Evolutionary conservation across 2,888 invertebrate genomes (phyloP).

Genomic region (Conops quadrifasciatus): DNA sequence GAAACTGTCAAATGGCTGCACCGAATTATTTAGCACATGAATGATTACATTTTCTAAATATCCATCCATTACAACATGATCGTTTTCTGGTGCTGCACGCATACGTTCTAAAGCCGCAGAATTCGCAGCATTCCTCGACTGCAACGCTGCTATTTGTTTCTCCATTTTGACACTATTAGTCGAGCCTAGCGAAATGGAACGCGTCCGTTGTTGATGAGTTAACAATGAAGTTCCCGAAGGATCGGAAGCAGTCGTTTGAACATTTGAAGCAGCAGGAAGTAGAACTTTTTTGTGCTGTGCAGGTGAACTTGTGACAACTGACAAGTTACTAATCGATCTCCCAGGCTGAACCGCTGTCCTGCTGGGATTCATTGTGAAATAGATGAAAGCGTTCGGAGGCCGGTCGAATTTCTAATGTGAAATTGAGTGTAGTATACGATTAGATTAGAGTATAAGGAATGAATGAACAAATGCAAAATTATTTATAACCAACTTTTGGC

Average conservation of each 20-base stretch:
- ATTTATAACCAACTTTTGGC: slow-evolving; percentile 58
- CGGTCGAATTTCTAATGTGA: slow-evolving; percentile 61
- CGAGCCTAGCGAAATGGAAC: slow-evolving; percentile 42
- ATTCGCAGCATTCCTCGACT: slow-evolving; percentile 55
- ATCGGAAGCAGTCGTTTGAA: slow-evolving; percentile 2
- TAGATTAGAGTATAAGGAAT: slow-evolving; percentile 9
- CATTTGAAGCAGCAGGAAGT: slow-evolving; percentile 15
- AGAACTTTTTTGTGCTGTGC: slow-evolving; percentile 1
- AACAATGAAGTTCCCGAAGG: not conserved
- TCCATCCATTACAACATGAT: slow-evolving; percentile 63
- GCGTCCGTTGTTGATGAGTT: slow-evolving; percentile 28
- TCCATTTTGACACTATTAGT: slow-evolving; percentile 47
- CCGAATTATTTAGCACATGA: not conserved
- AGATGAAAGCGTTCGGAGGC: slow-evolving; percentile 60
- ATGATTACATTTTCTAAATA: slow-evolving; percentile 62
- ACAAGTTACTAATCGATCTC: not conserved
- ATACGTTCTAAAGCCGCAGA: slow-evolving; percentile 55
- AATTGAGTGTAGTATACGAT: slow-evolving; percentile 8
- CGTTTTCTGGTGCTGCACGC: slow-evolving; percentile 44
- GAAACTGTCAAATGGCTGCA: not conserved
- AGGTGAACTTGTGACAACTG: slow-evolving; percentile 11
- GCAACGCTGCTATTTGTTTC: slow-evolving; percentile 54
- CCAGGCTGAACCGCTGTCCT: not conserved
- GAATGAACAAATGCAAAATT: not conserved
- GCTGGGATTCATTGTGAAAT: slow-evolving; percentile 48